Percentiles rank a stretch among this genome's conserved stretches.
Conservation (phyloP, 2,797 vertebrate species). For the Coreius guichenoti region DNA sequence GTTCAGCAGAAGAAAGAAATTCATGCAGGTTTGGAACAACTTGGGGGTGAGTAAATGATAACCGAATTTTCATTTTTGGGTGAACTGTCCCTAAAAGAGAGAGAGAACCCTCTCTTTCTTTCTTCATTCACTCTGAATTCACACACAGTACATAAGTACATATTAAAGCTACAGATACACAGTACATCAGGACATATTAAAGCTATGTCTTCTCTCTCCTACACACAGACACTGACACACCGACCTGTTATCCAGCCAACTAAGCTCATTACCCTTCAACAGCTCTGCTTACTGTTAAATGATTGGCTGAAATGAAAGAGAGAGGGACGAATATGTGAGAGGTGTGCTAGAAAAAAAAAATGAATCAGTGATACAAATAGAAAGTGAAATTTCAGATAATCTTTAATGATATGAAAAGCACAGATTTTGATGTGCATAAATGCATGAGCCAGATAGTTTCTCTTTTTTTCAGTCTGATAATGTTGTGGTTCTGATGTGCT, state of each 20-base stretch:
- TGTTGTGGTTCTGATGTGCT: slow-evolving; percentile 46
- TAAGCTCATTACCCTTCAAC: slow-evolving; percentile 76
- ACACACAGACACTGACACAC: slow-evolving; percentile 63
- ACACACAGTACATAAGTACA: no score
- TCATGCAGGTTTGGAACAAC: no score
- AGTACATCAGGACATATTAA: slow-evolving; percentile 59
- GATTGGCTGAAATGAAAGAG: background rate
- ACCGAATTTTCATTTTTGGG: no score
- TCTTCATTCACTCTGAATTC: background rate
- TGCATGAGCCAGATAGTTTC: slow-evolving; percentile 5
- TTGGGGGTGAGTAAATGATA: no score
- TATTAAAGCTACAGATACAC: slow-evolving; percentile 54
- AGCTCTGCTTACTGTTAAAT: slow-evolving; percentile 13
- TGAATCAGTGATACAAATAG: background rate
- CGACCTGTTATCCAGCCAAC: slow-evolving; percentile 65
- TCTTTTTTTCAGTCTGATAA: background rate
- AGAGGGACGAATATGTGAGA: background rate
- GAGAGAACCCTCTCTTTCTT: slow-evolving; percentile 5
- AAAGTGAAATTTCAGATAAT: background rate
- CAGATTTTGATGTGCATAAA: background rate
- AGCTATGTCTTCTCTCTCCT: slow-evolving; percentile 60
- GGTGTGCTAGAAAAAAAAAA: background rate
- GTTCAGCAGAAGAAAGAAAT: no score
- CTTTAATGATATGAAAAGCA: background rate
- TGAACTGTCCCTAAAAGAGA: background rate